Evolutionary conservation across 2,797 vertebrate species (phyloP).

Genomic region (Lutra lutra): DNA sequence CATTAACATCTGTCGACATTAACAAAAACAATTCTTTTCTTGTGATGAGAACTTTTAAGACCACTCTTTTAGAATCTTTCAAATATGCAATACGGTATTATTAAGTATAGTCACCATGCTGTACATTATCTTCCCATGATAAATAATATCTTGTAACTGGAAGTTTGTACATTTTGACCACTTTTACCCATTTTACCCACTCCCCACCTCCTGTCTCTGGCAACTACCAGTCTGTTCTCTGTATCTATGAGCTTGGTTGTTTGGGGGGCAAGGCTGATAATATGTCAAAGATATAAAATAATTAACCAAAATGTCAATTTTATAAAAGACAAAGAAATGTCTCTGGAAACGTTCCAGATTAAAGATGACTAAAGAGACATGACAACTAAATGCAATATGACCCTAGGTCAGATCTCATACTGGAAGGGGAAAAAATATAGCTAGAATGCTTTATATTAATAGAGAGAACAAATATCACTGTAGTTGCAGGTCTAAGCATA

Average conservation of each 20-base stretch:
- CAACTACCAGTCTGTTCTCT: background rate
- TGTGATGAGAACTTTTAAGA: background rate
- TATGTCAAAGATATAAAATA: background rate
- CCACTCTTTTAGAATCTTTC: background rate
- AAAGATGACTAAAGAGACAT: background rate
- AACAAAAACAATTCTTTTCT: background rate
- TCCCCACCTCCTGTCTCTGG: background rate
- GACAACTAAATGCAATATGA: background rate
- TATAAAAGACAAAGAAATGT: background rate
- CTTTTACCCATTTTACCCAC: background rate
- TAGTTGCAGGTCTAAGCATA: background rate
- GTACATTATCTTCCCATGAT: background rate
- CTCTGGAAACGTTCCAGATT: background rate
- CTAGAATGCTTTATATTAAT: background rate
- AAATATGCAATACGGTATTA: background rate
- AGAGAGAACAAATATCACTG: background rate
- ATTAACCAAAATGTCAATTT: background rate
- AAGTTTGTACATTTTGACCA: background rate
- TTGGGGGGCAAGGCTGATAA: background rate
- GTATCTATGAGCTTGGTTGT: background rate
- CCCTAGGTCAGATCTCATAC: background rate
- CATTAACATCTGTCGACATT: background rate
- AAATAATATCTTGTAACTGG: background rate
- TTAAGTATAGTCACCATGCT: background rate
- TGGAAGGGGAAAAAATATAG: background rate